Evolutionary conservation across 2,113 vertebrate species (phyloP).

Genomic region (Sphaerodactylus townsendi): DNA sequence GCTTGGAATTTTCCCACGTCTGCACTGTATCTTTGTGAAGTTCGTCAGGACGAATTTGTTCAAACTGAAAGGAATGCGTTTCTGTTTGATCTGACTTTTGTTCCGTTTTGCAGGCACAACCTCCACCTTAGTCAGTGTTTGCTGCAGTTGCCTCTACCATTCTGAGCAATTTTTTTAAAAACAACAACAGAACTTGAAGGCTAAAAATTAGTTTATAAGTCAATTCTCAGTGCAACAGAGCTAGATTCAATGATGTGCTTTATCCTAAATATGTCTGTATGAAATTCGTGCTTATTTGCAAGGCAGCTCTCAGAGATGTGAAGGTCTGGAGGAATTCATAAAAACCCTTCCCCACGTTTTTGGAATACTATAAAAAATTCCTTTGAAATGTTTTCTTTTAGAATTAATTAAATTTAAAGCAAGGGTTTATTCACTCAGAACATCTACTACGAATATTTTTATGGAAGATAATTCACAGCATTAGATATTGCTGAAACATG

Average conservation of each 20-base stretch:
- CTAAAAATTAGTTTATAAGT: neutral
- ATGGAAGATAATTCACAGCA: no score
- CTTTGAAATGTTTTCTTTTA: no score
- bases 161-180: neutral
- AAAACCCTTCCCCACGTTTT: no score
- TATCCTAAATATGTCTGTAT: neutral
- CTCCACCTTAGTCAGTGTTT: neutral
- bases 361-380: no score
- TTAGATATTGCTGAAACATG: no score
- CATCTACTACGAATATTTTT: no score
- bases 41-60: conserved; percentile 15
- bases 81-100: conserved; percentile 3
- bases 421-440: no score
- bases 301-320: neutral
- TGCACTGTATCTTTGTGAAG: conserved; percentile 37
- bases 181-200: neutral
- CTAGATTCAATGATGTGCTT: neutral
- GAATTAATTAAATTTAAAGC: no score
- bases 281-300: neutral
- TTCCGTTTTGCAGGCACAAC: neutral
- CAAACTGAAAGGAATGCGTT: neutral
- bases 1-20: conserved; percentile 25
- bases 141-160: neutral
- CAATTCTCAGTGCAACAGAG: neutral
- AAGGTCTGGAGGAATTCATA: no score